These are phyloP conservation scores for Odontocolon sp. DNA, from an alignment of 2,888 invertebrate species.

Conservation along the genomic window DNA sequence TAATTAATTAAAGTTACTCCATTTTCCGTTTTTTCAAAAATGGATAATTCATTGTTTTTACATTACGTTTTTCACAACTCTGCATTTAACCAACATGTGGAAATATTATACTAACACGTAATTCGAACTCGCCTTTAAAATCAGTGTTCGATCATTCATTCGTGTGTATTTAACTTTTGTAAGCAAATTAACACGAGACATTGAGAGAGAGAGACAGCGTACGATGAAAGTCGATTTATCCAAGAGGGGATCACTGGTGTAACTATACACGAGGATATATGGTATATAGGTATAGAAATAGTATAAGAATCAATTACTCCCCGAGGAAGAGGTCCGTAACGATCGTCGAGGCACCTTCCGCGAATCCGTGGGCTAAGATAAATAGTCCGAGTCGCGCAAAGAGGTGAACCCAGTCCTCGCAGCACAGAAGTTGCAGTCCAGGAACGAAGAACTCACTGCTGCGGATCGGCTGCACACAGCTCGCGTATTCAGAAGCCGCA, in stretches of 20 bases:
- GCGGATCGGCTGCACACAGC: too few relatives aligned
- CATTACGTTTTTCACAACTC: too few relatives aligned
- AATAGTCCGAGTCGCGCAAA: conserved; percentile 64
- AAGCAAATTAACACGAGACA: conserved; percentile 33
- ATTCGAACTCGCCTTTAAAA: too few relatives aligned
- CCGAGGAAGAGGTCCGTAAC: conserved; percentile 53
- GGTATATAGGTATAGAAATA: not conserved
- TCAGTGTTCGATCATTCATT: not conserved
- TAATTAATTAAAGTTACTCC: too few relatives aligned
- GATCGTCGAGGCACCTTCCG: conserved; percentile 61
- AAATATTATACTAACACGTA: too few relatives aligned
- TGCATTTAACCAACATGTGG: too few relatives aligned
- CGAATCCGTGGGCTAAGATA: conserved; percentile 67
- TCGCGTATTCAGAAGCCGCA: conserved; percentile 62
- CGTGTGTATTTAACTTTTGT: not conserved
- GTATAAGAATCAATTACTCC: conserved; percentile 58
- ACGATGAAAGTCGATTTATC: conserved; percentile 37
- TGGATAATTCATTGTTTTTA: too few relatives aligned
- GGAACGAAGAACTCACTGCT: not conserved
- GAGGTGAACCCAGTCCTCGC: conserved; percentile 26
- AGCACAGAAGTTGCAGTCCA: not conserved
- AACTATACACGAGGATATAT: not conserved
- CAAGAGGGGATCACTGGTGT: conserved; percentile 12
- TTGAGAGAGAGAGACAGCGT: not conserved
- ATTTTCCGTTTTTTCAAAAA: not conserved